Evolutionary conservation across 92 coral and sea anemone species (phyloP).

Genomic region (Epizoanthus ramosus): DNA sequence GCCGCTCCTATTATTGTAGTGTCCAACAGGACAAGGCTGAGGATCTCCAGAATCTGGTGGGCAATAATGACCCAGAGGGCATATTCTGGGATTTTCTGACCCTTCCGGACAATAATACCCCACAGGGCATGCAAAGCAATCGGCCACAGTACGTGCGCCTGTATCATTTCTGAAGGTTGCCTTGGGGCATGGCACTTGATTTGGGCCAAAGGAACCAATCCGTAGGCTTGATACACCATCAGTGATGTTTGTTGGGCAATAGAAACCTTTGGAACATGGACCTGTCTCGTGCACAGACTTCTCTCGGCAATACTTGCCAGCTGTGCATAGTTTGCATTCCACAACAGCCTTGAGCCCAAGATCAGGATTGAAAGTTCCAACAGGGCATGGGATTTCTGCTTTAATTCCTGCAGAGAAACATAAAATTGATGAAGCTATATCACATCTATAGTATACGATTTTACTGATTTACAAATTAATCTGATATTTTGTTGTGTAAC

Average conservation of each 20-base stretch:
- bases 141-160: constrained; percentile 75
- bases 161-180: constrained; percentile 77
- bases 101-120: constrained; percentile 90
- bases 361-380: constrained; percentile 89
- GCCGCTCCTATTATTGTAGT: constrained; percentile 73
- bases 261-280: constrained; percentile 78
- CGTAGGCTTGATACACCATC: constrained; percentile 88
- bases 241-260: constrained; percentile 97
- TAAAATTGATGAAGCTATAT: not conserved
- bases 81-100: constrained; percentile 69
- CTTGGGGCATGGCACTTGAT: constrained; percentile 92
- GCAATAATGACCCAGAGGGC: constrained; percentile 88
- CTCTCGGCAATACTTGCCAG: constrained; percentile 93
- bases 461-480: not conserved
- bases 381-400: constrained; percentile 90
- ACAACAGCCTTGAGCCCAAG: constrained; percentile 61
- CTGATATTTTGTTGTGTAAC: not conserved
- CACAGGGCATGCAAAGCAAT: constrained; percentile 75
- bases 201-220: constrained; percentile 96
- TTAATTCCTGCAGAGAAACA: constrained; percentile 60
- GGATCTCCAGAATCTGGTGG: constrained; percentile 97
- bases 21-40: constrained; percentile 95
- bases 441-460: not conserved
- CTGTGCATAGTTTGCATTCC: constrained; percentile 82
- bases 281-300: constrained; percentile 71